Evolutionary conservation across 1,140 invertebrate genomes (phyloP), one percentile per base, ranked within the genome.

Genomic region (Agraylea sexmaculata): DNA sequence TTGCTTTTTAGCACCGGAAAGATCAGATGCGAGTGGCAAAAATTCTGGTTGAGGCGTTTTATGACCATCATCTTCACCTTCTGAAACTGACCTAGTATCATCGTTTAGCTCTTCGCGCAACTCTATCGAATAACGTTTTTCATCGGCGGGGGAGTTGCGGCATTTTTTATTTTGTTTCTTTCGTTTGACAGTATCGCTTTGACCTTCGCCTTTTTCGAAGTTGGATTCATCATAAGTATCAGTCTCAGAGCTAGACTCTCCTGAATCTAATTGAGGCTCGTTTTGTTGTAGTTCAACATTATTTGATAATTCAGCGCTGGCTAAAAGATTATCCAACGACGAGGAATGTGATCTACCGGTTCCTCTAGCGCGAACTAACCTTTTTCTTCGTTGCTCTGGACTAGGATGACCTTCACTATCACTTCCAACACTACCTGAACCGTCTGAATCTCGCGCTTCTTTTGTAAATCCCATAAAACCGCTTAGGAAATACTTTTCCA

Each of bases 401-500:
- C 84, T 89, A 0, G 83, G 84, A 52, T 78, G 73, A 11, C 83
- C 83, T 50, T 89, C 86, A 51, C 84, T 88, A 52, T 89, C 85
- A 61, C 77, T 80, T 7, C 78, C 79, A 5, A 81, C 77, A 57
- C 86, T 89, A 4, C 83, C 84, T 16, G 80, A 85, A 3, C 86
- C 86, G 53, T 87, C 85, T 0, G 83, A 83, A 51, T 84, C 80
- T 27, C 80, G 68, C 44, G 81, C 67, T 49, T 74, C 74, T 43
- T 74, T 69, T 51, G 76, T 78, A 40, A 87, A 84, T 3, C 83
- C 83, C 62, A 87, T 77, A 50, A 89, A 86, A 8, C 83, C 84
- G 0, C 81, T 83, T 0, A 88, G 59, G 59, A 91, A 92, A 61
- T 93, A 92, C 57, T 91, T 90, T 58, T 93, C 87, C 25, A 91